Conservation (phyloP, 2,888 invertebrate genomes). For the Polylopha cassiicola region DNA sequence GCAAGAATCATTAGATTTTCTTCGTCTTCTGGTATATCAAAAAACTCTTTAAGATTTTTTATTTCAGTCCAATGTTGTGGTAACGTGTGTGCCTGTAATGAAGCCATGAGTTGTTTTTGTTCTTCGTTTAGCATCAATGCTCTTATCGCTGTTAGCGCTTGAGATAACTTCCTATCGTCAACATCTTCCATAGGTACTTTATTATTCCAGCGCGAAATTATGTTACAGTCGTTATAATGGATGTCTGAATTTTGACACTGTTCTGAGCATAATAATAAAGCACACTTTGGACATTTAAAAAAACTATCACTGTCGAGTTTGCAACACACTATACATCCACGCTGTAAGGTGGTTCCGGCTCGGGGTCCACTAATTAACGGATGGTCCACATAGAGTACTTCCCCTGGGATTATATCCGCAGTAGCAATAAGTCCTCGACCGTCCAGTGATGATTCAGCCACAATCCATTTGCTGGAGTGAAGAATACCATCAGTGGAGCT, state of each 20-base stretch:
- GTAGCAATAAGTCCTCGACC: constrained; percentile 85
- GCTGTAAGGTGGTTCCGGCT: constrained; percentile 67
- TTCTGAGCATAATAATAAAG: constrained; percentile 82
- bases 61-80: constrained; percentile 79
- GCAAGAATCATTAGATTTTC: constrained; percentile 76
- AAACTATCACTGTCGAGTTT: constrained; percentile 58
- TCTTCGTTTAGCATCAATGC: constrained; percentile 57
- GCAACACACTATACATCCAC: constrained; percentile 82
- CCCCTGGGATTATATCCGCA: constrained; percentile 80
- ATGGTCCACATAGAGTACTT: constrained; percentile 83
- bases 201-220: constrained; percentile 77
- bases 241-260: constrained; percentile 76
- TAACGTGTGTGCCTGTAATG: constrained; percentile 72
- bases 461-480: constrained; percentile 73
- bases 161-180: constrained; percentile 52
- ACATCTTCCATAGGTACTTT: constrained; percentile 62
- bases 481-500: constrained; percentile 39
- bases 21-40: constrained; percentile 73
- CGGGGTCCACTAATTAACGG: constrained; percentile 85
- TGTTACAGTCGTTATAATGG: constrained; percentile 81
- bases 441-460: constrained; percentile 78
- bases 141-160: constrained; percentile 59
- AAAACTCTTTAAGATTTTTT: constrained; percentile 65
- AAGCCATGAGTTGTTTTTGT: constrained; percentile 68
- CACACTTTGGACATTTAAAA: constrained; percentile 80